Percentiles rank a stretch among this genome's conserved stretches.
phyloP scores from a whole-genome alignment of 2,113 vertebrate genomes.

The Chelonoidis abingdonii region DNA sequence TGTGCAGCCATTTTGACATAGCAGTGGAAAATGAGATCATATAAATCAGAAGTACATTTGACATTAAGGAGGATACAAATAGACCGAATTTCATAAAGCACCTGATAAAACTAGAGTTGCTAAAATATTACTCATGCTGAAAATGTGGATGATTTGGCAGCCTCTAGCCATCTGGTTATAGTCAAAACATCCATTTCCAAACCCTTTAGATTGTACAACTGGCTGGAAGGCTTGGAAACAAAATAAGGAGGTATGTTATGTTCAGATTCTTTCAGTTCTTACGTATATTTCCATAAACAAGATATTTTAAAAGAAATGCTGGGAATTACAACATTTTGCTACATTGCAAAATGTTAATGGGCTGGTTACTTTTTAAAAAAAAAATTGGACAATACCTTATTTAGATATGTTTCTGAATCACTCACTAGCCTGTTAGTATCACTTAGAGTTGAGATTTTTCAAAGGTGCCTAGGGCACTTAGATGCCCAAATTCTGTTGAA shows the following conservation, averaged over 20 bases:
- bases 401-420: neutral
- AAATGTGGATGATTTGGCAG: slow-evolving; percentile 65
- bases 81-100: neutral
- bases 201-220: slow-evolving; percentile 57
- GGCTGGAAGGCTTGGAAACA: slow-evolving; percentile 66
- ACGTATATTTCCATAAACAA: slow-evolving; percentile 43
- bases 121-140: slow-evolving; percentile 18
- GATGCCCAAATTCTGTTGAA: neutral
- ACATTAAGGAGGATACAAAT: slow-evolving; percentile 24
- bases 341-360: neutral
- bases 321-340: slow-evolving; percentile 11
- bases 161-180: slow-evolving; percentile 73
- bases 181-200: slow-evolving; percentile 63
- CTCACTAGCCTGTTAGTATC: neutral
- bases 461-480: neutral
- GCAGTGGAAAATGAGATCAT: neutral
- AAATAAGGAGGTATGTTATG: slow-evolving; percentile 57
- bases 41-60: neutral
- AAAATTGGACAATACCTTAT: slow-evolving; percentile 6
- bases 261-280: slow-evolving; percentile 68
- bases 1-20: slow-evolving; percentile 18
- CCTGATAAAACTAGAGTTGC: neutral
- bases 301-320: slow-evolving; percentile 36
- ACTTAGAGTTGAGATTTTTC: neutral
- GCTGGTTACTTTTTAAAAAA: neutral